Evolutionary conservation across 2,113 vertebrate species (phyloP).

Genomic region (Tauraco erythrolophus): DNA sequence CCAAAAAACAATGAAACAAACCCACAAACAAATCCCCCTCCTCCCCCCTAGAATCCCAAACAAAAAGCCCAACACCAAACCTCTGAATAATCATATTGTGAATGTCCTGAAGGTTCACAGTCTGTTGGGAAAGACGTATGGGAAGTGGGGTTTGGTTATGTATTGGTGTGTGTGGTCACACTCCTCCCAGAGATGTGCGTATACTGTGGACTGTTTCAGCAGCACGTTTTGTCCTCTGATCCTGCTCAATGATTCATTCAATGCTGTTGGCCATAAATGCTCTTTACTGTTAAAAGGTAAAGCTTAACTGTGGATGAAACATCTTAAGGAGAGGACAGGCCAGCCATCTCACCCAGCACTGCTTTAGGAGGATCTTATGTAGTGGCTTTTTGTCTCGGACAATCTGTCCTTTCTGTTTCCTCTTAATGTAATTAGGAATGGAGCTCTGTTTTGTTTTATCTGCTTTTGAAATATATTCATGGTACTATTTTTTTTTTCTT

Average conservation of each 20-base stretch:
- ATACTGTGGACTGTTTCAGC: not conserved
- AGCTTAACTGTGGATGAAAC: not conserved
- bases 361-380: not conserved
- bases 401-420: not conserved
- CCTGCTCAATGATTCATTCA: not conserved
- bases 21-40: not conserved
- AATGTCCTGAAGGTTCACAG: not conserved
- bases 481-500: not conserved
- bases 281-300: not conserved
- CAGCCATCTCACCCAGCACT: not conserved
- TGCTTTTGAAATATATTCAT: not conserved
- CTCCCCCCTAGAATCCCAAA: not conserved
- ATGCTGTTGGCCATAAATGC: not conserved
- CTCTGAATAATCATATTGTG: accelerated
- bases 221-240: not conserved
- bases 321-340: not conserved
- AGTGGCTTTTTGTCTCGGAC: not conserved
- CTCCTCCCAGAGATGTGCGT: accelerated
- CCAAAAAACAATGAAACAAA: not conserved
- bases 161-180: not conserved
- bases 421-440: not conserved
- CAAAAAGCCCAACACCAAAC: not conserved
- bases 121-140: not conserved
- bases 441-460: slow-evolving; percentile 9
- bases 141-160: not conserved